Percentiles rank a stretch among this genome's conserved stretches.
phyloP scores from a whole-genome alignment of 1,140 invertebrate species.

The Drosophila chauvacae region DNA sequence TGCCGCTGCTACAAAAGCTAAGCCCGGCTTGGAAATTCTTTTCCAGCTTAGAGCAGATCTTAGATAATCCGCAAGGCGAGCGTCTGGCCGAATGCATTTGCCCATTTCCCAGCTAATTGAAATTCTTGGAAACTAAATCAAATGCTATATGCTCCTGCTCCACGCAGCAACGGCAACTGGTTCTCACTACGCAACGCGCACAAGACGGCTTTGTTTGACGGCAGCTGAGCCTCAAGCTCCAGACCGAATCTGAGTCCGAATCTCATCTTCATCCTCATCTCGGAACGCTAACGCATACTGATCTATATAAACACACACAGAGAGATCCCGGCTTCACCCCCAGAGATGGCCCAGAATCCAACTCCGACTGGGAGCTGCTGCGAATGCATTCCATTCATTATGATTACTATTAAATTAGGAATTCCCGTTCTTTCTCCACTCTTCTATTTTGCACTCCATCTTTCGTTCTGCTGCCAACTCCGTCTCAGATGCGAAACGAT shows the following conservation, averaged over 20 bases:
- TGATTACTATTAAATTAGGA: constrained; percentile 69
- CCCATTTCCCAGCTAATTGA: constrained; percentile 56
- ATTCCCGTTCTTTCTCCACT: constrained; percentile 56
- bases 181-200: constrained; percentile 37
- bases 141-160: constrained; percentile 46
- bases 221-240: constrained; percentile 5
- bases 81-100: constrained; percentile 36
- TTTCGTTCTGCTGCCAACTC: constrained; percentile 44
- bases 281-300: constrained; percentile 36
- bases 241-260: constrained; percentile 2
- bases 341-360: constrained; percentile 39
- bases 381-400: constrained; percentile 65
- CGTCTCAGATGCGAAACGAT: constrained; percentile 45
- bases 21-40: constrained; percentile 27
- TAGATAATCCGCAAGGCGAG: constrained; percentile 49
- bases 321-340: constrained; percentile 8
- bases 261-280: constrained; percentile 38
- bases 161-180: constrained; percentile 30
- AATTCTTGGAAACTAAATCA: constrained; percentile 60
- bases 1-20: constrained; percentile 15
- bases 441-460: constrained; percentile 39
- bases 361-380: constrained; percentile 34
- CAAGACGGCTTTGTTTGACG: constrained; percentile 21
- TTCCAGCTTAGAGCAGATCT: constrained; percentile 56
- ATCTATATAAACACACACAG: constrained; percentile 20